These are phyloP conservation scores for Pterocles burchelli DNA, from an alignment of 2,113 vertebrate species.

Conservation along the genomic window DNA sequence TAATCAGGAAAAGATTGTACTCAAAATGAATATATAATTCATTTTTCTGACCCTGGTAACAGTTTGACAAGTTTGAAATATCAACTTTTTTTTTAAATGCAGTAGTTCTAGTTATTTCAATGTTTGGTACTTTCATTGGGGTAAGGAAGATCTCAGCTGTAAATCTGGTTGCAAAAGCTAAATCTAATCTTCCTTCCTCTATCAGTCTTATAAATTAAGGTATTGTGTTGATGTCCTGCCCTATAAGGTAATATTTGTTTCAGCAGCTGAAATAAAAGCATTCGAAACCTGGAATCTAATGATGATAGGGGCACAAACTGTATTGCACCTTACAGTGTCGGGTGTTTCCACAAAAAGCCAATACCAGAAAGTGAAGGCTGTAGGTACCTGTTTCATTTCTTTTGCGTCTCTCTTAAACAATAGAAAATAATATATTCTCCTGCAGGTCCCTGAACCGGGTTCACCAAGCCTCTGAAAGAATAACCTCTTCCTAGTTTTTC, in stretches of 20 bases:
- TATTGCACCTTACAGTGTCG: too few relatives aligned
- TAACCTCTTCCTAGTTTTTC: background rate
- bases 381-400: background rate
- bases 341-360: background rate
- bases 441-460: background rate
- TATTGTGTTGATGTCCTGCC: background rate
- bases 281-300: background rate
- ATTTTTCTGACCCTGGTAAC: background rate
- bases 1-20: background rate
- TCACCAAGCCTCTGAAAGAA: background rate
- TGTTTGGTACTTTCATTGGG: background rate
- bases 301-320: background rate
- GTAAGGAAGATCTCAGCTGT: background rate
- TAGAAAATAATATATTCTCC: background rate
- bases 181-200: background rate
- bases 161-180: background rate
- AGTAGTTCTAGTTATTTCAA: background rate
- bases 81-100: background rate
- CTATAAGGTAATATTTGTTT: background rate
- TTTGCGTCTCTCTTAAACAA: background rate
- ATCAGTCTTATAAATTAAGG: background rate
- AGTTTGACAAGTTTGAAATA: background rate
- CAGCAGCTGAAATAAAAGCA: background rate
- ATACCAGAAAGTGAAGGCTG: background rate
- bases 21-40: background rate